These are phyloP conservation scores for Choloepus didactylus DNA, from an alignment of 2,797 vertebrate genomes.

Conservation along the genomic window DNA sequence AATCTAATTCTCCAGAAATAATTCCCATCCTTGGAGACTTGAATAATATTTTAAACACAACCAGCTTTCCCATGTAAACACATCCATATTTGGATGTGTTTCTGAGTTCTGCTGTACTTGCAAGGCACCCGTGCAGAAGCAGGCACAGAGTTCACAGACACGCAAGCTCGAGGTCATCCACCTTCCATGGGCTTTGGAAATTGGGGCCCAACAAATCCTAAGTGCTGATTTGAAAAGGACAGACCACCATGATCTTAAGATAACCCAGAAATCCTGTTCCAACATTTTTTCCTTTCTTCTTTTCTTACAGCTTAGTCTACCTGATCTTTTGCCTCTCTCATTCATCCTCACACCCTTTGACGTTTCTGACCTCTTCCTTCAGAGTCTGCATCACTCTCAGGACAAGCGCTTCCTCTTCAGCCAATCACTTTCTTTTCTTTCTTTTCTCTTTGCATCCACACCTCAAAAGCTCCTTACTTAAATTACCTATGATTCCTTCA, in stretches of 20 bases:
- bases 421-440: background rate
- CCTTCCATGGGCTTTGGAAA: background rate
- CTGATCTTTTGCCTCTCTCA: background rate
- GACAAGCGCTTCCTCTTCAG: background rate
- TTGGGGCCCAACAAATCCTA: background rate
- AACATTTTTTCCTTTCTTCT: background rate
- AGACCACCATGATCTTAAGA: background rate
- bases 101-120: constrained; percentile 70
- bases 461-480: background rate
- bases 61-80: constrained; percentile 82
- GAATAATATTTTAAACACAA: constrained; percentile 80
- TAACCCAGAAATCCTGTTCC: background rate
- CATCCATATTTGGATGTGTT: constrained; percentile 82
- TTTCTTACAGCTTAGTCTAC: background rate
- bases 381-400: background rate
- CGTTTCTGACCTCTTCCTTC: background rate
- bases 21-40: constrained; percentile 82
- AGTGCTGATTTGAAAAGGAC: background rate
- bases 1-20: constrained; percentile 83
- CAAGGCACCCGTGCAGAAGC: background rate
- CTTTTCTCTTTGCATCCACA: background rate
- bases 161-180: background rate
- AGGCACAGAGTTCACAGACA: background rate
- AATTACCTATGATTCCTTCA: background rate
- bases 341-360: background rate